Evolutionary conservation across 2,888 invertebrate genomes (phyloP).

Genomic region (Limenitis camilla): DNA sequence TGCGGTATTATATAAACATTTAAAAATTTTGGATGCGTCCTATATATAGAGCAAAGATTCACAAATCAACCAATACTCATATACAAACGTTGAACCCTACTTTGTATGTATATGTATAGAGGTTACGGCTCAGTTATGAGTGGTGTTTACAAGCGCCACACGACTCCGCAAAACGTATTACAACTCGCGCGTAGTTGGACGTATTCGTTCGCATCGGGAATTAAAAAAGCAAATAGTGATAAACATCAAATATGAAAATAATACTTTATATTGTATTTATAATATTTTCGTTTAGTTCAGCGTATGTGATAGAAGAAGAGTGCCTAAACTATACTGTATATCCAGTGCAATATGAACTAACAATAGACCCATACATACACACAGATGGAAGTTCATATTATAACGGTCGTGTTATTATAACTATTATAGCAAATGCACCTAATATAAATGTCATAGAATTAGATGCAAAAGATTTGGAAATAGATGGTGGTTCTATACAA

Average conservation of each 20-base stretch:
- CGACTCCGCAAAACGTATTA: constrained; percentile 7
- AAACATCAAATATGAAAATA: constrained; percentile 23
- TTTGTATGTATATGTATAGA: constrained; percentile 1
- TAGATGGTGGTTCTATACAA: constrained; percentile 40
- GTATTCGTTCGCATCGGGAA: constrained; percentile 5
- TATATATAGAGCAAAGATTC: neutral
- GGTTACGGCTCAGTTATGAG: constrained; percentile 16
- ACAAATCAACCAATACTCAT: neutral
- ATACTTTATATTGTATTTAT: constrained; percentile 27
- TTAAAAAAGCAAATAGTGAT: too few species aligned
- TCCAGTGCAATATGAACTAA: constrained; percentile 61
- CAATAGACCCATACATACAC: constrained; percentile 47
- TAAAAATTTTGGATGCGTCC: too few species aligned
- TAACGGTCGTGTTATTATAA: constrained; percentile 54
- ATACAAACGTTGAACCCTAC: neutral
- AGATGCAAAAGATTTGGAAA: constrained; percentile 49
- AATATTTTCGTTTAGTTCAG: constrained; percentile 34
- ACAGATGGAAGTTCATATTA: constrained; percentile 42
- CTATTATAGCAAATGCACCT: constrained; percentile 55
- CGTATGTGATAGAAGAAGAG: constrained; percentile 51
- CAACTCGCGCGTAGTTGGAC: neutral
- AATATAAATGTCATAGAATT: constrained; percentile 51
- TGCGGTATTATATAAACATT: too few species aligned
- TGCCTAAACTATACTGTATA: constrained; percentile 66
- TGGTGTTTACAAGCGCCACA: constrained; percentile 29